Evolutionary conservation across 2,113 vertebrate species (phyloP).

Genomic region (Emydura subglobosa): DNA sequence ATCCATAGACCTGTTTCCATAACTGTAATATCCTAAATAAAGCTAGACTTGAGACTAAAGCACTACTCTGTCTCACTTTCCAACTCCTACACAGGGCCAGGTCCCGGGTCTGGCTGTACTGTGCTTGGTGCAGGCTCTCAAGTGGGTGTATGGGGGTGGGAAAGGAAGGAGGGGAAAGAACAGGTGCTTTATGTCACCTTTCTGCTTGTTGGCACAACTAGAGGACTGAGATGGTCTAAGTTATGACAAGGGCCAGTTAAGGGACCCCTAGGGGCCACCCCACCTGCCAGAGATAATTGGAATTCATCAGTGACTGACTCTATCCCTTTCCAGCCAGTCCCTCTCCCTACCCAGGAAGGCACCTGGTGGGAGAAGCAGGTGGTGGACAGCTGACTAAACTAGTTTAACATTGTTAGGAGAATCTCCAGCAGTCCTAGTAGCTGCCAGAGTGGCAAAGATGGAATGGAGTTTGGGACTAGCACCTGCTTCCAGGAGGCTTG

Average conservation of each 20-base stretch:
- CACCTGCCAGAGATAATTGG: neutral
- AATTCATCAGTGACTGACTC: neutral
- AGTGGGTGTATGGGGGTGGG: neutral
- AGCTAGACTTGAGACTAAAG: neutral
- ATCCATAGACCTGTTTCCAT: neutral
- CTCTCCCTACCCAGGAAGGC: neutral
- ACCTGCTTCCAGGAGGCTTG: neutral
- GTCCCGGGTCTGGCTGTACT: neutral
- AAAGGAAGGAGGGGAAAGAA: neutral
- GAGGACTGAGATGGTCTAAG: neutral
- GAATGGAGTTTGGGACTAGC: neutral
- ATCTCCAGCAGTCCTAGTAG: neutral
- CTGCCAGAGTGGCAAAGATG: neutral
- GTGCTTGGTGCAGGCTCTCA: neutral
- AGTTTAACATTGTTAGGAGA: neutral
- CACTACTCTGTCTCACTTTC: neutral
- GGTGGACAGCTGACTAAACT: neutral
- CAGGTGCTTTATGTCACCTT: neutral
- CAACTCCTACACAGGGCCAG: neutral
- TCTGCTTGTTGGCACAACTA: neutral
- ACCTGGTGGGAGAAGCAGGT: neutral
- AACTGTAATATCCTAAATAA: neutral
- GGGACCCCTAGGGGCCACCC: neutral
- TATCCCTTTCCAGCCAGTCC: neutral
- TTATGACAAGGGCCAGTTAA: neutral